Percentiles rank a stretch among this genome's conserved stretches.
phyloP scores from a whole-genome alignment of 1,140 invertebrate species.

The Musca domestica region DNA sequence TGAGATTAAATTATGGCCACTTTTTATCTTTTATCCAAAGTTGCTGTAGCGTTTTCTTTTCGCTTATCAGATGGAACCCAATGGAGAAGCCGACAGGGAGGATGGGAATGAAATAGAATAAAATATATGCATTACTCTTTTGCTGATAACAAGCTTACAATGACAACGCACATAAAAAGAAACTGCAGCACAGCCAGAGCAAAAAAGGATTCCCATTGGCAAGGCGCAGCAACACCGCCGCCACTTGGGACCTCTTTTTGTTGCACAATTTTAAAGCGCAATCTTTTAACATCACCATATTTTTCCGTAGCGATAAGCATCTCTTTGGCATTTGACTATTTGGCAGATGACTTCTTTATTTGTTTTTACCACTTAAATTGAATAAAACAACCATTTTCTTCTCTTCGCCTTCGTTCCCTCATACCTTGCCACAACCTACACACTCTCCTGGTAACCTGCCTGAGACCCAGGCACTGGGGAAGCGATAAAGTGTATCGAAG shows the following conservation, averaged over 20 bases:
- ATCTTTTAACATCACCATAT: constrained; percentile 16
- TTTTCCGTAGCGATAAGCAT: neutral
- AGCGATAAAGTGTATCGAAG: too few relatives aligned
- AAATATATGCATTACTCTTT: constrained; percentile 3
- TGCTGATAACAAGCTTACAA: neutral
- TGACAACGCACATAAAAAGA: neutral
- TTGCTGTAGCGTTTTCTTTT: neutral
- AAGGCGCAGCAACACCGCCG: too few relatives aligned
- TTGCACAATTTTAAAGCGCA: neutral
- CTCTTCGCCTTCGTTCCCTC: too few relatives aligned
- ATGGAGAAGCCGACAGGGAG: neutral
- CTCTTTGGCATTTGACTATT: constrained; percentile 18
- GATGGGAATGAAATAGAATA: too few relatives aligned
- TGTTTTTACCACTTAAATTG: constrained; percentile 19
- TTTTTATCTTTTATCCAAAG: too few relatives aligned
- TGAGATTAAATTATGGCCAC: too few relatives aligned
- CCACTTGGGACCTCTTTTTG: too few relatives aligned
- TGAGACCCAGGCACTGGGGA: too few relatives aligned
- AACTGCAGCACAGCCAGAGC: neutral
- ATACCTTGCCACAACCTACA: too few relatives aligned
- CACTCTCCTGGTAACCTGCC: too few relatives aligned
- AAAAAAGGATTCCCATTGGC: neutral
- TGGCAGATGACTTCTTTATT: constrained; percentile 19
- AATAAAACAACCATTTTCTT: neutral
- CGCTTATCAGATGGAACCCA: constrained; percentile 4